Evolutionary conservation across 2,113 vertebrate species (phyloP), one percentile per base, ranked within the genome.

Genomic region (Brevimyrus niger): DNA sequence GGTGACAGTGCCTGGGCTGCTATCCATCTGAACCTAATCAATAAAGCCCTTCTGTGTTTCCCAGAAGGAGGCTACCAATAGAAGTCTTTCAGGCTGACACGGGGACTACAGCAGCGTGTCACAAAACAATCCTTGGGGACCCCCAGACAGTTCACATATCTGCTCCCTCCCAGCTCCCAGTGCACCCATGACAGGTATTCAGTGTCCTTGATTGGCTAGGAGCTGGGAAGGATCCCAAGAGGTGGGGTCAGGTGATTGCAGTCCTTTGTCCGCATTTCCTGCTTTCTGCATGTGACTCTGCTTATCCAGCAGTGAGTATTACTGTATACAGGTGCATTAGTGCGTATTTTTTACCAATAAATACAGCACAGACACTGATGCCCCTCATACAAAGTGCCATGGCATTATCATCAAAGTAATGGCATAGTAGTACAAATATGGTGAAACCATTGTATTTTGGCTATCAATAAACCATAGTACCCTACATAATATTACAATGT

Each of bases 31-130:
- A 93, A 94, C 92, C 93, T 96, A 94, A 96, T 96, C 94, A 94
- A 96, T 96, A 95, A 96, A 96, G 95, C 95, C 95, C 94, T 96
- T 96, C 17, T 95, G 94, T 95, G 94, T 92, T 95, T 92, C 89
- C 91, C 91, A 90, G 91, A 91, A 80, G 91, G 92, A 91, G 93
- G 94, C 92, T 93, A 94, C 92, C 93, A 47, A 15, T 47, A 46
- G 87, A 87, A 9, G 3, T 23, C n/a, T 65, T 27, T 65, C 58
- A 65, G n/a, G 9, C 58, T 65, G 58, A n/a, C 23, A n/a, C 27
- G 2, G 61, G n/a, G 61, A 11, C 9, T 4, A 13, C 61, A 4
- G n/a, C 61, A 31, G 61, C 10, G 3, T 65, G 61, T 65, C n/a
- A 27, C n/a, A 31, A 3, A 8, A 27, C 61, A 65, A 10, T 65